phyloP scores from a whole-genome alignment of 2,888 invertebrate species.

The Apoderus coryli region DNA sequence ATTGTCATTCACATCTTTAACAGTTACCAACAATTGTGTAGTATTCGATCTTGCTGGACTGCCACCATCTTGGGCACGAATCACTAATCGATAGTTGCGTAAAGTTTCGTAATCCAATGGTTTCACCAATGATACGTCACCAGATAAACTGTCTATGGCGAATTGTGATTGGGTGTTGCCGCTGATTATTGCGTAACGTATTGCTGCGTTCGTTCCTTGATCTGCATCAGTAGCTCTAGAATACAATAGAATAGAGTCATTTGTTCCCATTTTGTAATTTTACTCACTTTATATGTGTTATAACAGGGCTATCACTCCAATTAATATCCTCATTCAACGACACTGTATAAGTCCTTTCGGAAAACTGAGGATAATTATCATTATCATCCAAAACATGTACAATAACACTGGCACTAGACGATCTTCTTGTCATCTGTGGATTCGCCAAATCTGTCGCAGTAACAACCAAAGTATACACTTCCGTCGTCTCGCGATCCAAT shows the following conservation, averaged over 20 bases:
- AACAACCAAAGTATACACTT: conserved; percentile 71
- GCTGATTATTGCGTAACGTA: conserved; percentile 89
- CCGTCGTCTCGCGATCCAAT: conserved; percentile 77
- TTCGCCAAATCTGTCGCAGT: conserved; percentile 76
- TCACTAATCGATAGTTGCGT: conserved; percentile 72
- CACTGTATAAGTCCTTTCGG: conserved; percentile 77
- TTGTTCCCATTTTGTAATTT: too few species aligned
- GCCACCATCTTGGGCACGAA: conserved; percentile 92
- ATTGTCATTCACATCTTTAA: conserved; percentile 92
- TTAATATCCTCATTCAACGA: conserved; percentile 81
- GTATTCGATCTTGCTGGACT: conserved; percentile 89
- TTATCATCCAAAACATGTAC: conserved; percentile 79
- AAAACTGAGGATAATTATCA: conserved; percentile 89
- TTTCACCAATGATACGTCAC: conserved; percentile 77
- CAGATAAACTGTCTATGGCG: conserved; percentile 84
- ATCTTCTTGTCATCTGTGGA: conserved; percentile 61
- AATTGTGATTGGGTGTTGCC: conserved; percentile 91
- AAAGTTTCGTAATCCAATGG: conserved; percentile 81
- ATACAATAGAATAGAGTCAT: too few species aligned
- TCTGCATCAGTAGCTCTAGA: conserved; percentile 88
- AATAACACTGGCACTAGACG: conserved; percentile 67
- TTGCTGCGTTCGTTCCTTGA: conserved; percentile 80
- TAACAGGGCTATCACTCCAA: conserved; percentile 67
- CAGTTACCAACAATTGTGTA: conserved; percentile 82
- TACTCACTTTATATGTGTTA: conserved; percentile 67